Evolutionary conservation across 2,113 vertebrate genomes (phyloP).

Genomic region (Ancistrus triradiatus): DNA sequence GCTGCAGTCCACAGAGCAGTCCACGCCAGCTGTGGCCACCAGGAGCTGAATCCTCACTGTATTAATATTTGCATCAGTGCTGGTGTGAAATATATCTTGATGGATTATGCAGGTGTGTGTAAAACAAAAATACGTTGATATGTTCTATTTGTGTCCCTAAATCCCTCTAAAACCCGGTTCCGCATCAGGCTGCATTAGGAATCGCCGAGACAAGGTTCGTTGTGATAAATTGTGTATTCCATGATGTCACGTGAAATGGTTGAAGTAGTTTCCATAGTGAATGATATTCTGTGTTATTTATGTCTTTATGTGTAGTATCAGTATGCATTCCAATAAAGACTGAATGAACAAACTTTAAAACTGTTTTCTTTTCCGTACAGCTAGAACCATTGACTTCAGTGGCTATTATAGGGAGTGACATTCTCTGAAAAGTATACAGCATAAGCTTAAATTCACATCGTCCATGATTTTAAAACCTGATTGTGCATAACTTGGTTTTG

Average conservation of each 20-base stretch:
- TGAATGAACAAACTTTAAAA: background rate
- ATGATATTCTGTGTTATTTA: conserved; percentile 64
- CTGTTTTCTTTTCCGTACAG: background rate
- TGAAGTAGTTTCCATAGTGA: conserved; percentile 45
- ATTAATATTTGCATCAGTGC: conserved; percentile 15
- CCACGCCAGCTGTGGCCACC: conserved; percentile 60
- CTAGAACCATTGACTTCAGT: background rate
- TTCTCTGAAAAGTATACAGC: too few species aligned
- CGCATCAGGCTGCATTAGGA: too few species aligned
- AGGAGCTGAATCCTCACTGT: conserved; percentile 60
- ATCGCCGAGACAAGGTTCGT: background rate
- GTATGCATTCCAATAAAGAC: conserved; percentile 60
- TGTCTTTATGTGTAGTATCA: conserved; percentile 54
- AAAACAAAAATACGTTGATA: conserved; percentile 18
- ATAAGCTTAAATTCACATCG: too few species aligned
- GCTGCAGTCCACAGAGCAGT: conserved; percentile 69
- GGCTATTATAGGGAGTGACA: too few species aligned
- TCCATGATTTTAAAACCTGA: too few species aligned
- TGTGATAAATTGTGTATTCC: conserved; percentile 45
- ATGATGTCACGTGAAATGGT: conserved; percentile 40
- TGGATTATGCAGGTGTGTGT: background rate
- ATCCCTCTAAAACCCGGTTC: background rate
- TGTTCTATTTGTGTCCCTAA: conserved; percentile 24
- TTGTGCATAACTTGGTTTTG: background rate
- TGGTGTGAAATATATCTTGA: conserved; percentile 25